phyloP scores from a whole-genome alignment of 2,888 invertebrate species.

The Drosophila melanocephala region DNA sequence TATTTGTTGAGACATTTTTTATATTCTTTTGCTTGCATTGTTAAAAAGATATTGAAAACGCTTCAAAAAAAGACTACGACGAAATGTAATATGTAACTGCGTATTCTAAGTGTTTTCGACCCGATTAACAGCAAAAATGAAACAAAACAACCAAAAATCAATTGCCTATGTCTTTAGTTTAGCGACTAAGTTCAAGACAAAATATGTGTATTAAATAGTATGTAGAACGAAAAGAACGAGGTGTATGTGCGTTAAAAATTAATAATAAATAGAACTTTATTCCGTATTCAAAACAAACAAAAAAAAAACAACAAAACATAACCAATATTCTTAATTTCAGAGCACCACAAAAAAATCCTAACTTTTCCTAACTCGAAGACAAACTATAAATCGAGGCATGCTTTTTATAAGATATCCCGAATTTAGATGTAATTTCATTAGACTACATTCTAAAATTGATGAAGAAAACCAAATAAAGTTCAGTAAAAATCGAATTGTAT shows the following conservation, averaged over 20 bases:
- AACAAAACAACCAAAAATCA: constrained; percentile 51
- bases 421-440: neutral
- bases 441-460: neutral
- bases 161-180: constrained; percentile 76
- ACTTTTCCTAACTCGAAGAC: neutral
- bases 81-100: constrained; percentile 29
- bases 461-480: neutral
- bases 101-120: constrained; percentile 45
- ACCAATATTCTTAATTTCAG: neutral
- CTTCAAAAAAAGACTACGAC: constrained; percentile 68
- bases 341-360: neutral
- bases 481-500: constrained; percentile 14
- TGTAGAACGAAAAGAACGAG: constrained; percentile 56
- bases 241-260: constrained; percentile 77
- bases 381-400: neutral
- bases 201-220: constrained; percentile 77
- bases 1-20: constrained; percentile 60
- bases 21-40: constrained; percentile 66
- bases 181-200: constrained; percentile 77
- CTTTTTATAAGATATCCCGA: neutral
- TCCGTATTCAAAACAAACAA: constrained; percentile 57
- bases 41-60: constrained; percentile 35
- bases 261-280: constrained; percentile 75
- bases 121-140: constrained; percentile 35
- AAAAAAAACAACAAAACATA: neutral